Evolutionary conservation across 1,140 invertebrate species (phyloP), one percentile per base, ranked within the genome.

Genomic region (Pygmarrhopalites habei): DNA sequence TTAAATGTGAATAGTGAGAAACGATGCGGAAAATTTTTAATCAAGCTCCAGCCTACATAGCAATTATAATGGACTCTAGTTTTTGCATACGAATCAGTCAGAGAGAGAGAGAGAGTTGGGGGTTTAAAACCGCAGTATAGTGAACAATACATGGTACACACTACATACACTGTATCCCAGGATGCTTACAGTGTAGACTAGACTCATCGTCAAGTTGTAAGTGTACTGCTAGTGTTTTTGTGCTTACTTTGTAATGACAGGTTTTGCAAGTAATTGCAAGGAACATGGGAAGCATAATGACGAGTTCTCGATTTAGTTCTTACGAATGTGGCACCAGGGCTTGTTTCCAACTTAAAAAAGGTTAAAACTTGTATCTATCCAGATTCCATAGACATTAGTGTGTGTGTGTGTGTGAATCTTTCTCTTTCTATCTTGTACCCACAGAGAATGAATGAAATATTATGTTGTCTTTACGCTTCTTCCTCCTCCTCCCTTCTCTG

Each of bases 1-100:
- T 39, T 39, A 39, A 39, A 52, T 29, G 19, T 52, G 28, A 29
- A 52, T 52, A 19, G 49, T 14, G 25, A 52, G 49, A 52, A 52
- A 52, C 49, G 25, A 26, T 29, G 49, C 28, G 49, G 49, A 52
- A 52, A 52, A 52, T 52, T 52, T 52, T 52, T 52, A 52, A 52
- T 52, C 49, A 52, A 52, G 25, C 28, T 19, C 25, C 25, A n/a
- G 25, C 25, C 14, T 28, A 52, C 14, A 28, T 4, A 52, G 49
- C 14, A 52, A 52, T 52, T 52, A 52, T 52, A 29, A 52, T 52
- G 14, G 49, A 25, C 49, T 29, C 15, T 10, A 29, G 49, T 52
- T 52, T 52, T 52, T 52, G 49, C 49, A 52, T 52, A 52, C 49
- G 14, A 26, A 52, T 52, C 49, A 49, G 46, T 29, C 32, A 35